Percentiles rank a stretch among this genome's conserved stretches.
phyloP scores from a whole-genome alignment of 2,797 vertebrate species.

The Sebastes aleutianus region DNA sequence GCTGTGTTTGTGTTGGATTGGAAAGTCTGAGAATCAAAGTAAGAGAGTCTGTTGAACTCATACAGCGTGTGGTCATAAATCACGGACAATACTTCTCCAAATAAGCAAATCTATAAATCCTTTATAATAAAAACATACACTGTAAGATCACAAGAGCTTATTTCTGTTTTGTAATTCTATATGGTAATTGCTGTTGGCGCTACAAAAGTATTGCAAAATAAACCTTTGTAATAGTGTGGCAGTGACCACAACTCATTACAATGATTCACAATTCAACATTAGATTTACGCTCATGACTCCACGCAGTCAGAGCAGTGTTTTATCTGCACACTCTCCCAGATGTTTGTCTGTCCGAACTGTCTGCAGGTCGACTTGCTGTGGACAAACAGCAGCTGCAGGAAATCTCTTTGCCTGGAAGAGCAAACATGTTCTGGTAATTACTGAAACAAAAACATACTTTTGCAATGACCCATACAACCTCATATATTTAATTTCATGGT shows the following conservation, averaged over 20 bases:
- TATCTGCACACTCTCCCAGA: background rate
- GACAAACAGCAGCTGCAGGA: conserved; percentile 46
- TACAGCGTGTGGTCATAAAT: conserved; percentile 59
- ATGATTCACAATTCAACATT: background rate
- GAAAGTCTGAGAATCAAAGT: conserved; percentile 15
- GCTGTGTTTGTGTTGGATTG: conserved; percentile 58
- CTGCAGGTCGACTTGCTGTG: conserved; percentile 3
- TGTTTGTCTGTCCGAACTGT: background rate
- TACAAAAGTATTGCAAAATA: background rate
- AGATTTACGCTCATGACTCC: background rate
- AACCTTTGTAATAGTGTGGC: background rate
- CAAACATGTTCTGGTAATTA: conserved; percentile 43
- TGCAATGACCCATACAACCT: conserved; percentile 40
- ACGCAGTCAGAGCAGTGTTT: background rate
- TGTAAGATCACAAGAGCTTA: conserved; percentile 3
- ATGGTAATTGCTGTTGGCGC: background rate
- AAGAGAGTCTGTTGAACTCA: conserved; percentile 33
- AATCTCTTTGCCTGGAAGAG: conserved; percentile 15
- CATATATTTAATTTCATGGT: conserved; percentile 10
- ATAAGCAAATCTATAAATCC: conserved; percentile 23
- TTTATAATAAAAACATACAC: conserved; percentile 32
- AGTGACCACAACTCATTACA: background rate
- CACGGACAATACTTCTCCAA: conserved; percentile 39
- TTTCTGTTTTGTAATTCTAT: background rate
- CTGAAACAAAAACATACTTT: conserved; percentile 42